Conservation (phyloP, 2,113 vertebrate species). For the Micronycteris hirsuta region DNA sequence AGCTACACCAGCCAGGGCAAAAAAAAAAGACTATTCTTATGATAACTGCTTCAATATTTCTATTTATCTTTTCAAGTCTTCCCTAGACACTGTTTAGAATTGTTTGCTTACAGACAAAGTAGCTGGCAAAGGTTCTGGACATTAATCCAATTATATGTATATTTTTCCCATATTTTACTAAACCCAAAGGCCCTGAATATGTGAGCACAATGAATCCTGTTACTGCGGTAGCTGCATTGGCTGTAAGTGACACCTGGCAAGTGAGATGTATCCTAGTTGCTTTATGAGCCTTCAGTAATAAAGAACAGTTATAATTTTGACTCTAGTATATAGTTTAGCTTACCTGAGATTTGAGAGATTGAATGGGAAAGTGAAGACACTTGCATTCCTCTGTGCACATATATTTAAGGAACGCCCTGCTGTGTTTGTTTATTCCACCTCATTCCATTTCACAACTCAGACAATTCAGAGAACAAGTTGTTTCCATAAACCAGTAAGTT, state of each 20-base stretch:
- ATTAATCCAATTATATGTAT: not conserved
- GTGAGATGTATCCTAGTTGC: not conserved
- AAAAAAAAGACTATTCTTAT: not conserved
- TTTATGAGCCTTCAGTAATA: not conserved
- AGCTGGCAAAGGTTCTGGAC: not conserved
- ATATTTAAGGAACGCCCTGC: not conserved
- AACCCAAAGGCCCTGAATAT: not conserved
- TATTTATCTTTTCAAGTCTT: not conserved
- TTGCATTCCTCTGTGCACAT: not conserved
- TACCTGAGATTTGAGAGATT: not conserved
- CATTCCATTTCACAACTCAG: not conserved
- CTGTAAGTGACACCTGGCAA: not conserved
- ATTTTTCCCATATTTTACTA: not conserved
- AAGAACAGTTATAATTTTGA: not conserved
- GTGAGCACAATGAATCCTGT: not conserved
- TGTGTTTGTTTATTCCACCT: not conserved
- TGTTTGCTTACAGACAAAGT: not conserved
- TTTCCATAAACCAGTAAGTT: not conserved
- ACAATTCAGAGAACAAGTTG: not conserved
- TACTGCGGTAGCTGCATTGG: rapidly evolving
- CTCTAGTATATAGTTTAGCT: not conserved
- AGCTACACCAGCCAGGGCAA: no score
- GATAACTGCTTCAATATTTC: not conserved
- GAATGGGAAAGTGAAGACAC: not conserved
- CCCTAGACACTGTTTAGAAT: not conserved